These are phyloP conservation scores for Phymastichus coffea DNA, from an alignment of 1,140 invertebrate species.

Conservation along the genomic window DNA sequence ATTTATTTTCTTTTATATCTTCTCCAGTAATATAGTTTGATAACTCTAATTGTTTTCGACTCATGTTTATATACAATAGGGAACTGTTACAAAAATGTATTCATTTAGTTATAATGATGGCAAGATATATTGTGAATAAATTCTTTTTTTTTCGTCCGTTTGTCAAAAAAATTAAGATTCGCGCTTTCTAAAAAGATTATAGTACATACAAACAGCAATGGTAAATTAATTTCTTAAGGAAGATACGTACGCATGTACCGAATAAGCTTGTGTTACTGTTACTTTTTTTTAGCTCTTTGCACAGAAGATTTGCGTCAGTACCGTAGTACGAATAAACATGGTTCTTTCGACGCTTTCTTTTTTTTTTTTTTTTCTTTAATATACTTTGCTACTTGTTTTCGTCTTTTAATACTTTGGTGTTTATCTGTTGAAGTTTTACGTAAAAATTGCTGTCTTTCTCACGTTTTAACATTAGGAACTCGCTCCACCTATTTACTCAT, in stretches of 20 bases:
- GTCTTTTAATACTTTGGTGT: constrained; percentile 25
- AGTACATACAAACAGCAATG: constrained; percentile 20
- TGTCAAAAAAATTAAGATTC: constrained; percentile 14
- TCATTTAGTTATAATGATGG: background rate
- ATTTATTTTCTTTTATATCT: constrained; percentile 3
- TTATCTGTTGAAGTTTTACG: constrained; percentile 5
- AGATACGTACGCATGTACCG: constrained; percentile 14
- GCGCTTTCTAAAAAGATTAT: background rate
- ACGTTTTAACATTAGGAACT: constrained; percentile 15
- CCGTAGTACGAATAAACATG: constrained; percentile 7
- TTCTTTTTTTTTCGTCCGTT: constrained; percentile 6
- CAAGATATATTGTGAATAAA: constrained; percentile 17
- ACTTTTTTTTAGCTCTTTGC: constrained; percentile 3
- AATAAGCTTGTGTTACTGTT: background rate
- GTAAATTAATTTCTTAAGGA: constrained; percentile 3
- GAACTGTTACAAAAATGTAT: constrained; percentile 19
- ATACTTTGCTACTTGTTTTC: constrained; percentile 7
- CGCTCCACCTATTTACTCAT: constrained; percentile 6
- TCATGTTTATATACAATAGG: constrained; percentile 22
- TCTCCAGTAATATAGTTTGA: constrained; percentile 5
- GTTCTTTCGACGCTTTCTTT: background rate
- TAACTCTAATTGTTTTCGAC: constrained; percentile 8
- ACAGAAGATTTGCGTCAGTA: constrained; percentile 3
- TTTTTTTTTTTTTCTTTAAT: constrained; percentile 1
- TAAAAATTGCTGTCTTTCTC: constrained; percentile 11